Evolutionary conservation across 2,888 invertebrate species (phyloP).

Genomic region (Heliconius hortense): DNA sequence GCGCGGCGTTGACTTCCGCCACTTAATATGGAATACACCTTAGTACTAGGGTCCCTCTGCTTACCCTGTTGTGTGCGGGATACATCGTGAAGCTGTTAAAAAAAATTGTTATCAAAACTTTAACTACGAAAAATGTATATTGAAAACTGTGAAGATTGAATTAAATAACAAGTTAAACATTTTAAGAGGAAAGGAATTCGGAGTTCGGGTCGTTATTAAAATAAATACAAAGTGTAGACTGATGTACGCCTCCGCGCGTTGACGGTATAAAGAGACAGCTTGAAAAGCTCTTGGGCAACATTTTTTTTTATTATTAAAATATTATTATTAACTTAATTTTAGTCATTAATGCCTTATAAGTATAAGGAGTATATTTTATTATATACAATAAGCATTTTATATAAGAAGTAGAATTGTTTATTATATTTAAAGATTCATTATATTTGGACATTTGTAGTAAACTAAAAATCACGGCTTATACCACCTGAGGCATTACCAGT

Average conservation of each 20-base stretch:
- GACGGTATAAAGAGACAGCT: constrained; percentile 13
- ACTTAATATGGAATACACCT: no score
- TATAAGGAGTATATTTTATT: neutral
- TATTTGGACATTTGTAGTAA: constrained; percentile 54
- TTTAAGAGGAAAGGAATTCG: constrained; percentile 11
- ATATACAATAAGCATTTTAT: neutral
- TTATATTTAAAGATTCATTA: constrained; percentile 29
- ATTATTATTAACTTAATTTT: neutral
- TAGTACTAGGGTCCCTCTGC: no score
- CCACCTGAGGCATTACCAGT: constrained; percentile 66
- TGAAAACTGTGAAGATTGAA: neutral
- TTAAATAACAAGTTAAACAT: constrained; percentile 18
- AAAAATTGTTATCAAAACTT: neutral
- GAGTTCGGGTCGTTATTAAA: constrained; percentile 19
- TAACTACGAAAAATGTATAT: neutral
- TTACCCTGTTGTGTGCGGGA: no score
- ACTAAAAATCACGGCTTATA: constrained; percentile 63
- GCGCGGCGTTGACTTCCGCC: no score
- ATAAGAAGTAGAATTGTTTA: neutral
- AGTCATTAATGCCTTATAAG: neutral
- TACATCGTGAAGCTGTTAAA: no score
- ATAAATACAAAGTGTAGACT: constrained; percentile 19
- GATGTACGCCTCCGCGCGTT: constrained; percentile 20
- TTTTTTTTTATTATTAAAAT: neutral
- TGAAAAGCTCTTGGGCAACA: neutral